Evolutionary conservation across 2,113 vertebrate species (phyloP).

Genomic region (Apodemus sylvaticus): DNA sequence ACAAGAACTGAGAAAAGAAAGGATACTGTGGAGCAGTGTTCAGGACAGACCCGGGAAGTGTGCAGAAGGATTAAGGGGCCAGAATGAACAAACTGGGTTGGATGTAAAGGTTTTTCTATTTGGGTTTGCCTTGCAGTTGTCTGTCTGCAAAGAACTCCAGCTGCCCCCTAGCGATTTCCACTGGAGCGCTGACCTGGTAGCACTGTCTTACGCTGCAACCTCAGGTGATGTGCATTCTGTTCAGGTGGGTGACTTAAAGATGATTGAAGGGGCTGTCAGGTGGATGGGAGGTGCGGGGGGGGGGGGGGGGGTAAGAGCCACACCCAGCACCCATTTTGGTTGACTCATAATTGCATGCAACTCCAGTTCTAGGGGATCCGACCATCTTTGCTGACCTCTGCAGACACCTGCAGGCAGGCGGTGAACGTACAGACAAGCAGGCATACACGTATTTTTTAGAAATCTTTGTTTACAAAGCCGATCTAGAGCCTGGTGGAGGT

Average conservation of each 20-base stretch:
- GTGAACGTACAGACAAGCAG: neutral
- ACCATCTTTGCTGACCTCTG: neutral
- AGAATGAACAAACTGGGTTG: neutral
- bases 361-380: neutral
- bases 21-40: neutral
- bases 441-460: neutral
- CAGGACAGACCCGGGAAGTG: neutral
- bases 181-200: slow-evolving; percentile 90
- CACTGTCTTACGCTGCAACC: slow-evolving; percentile 84
- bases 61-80: neutral
- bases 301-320: too few species aligned
- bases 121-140: slow-evolving; percentile 85
- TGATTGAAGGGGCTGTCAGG: neutral
- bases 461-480: neutral
- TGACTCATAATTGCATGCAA: neutral
- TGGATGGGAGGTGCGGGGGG: too few species aligned
- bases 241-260: slow-evolving; percentile 85
- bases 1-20: slow-evolving; percentile 20
- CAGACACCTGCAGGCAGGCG: neutral
- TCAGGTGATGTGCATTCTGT: slow-evolving; percentile 87
- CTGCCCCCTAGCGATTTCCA: slow-evolving; percentile 91
- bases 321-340: neutral
- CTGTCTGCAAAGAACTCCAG: slow-evolving; percentile 96
- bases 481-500: neutral
- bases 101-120: neutral